A percentile compares a stretch with the other conserved stretches of the same genome.
phyloP scores from a whole-genome alignment of 2,113 vertebrate species.

The Perca schrenkii region DNA sequence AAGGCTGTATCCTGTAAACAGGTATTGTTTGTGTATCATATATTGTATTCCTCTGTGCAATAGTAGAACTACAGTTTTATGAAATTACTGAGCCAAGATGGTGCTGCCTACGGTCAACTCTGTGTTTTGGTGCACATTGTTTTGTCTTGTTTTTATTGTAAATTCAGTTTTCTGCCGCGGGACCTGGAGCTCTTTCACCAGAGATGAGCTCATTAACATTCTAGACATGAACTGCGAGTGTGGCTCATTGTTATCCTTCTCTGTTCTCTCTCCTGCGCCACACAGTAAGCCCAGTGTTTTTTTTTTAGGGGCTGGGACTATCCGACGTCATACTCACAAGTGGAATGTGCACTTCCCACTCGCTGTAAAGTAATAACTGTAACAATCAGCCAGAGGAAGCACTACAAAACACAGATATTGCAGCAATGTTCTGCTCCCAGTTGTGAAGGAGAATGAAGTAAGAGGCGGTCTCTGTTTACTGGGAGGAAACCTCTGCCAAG shows the following conservation, averaged over 20 bases:
- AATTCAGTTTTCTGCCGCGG: no score
- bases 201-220: no score
- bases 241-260: slow-evolving; percentile 1
- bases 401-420: not conserved
- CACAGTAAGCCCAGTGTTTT: not conserved
- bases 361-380: not conserved
- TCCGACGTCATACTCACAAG: slow-evolving; percentile 7
- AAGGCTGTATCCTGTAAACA: not conserved
- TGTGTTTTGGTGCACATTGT: no score
- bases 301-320: slow-evolving; percentile 4
- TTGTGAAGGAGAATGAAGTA: not conserved
- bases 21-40: not conserved
- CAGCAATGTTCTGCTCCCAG: not conserved
- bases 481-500: not conserved
- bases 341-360: slow-evolving; percentile 51
- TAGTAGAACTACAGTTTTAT: not conserved
- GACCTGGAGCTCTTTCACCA: no score
- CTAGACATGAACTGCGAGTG: not conserved
- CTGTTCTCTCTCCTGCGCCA: not conserved
- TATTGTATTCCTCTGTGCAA: not conserved
- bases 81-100: not conserved
- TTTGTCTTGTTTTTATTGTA: no score
- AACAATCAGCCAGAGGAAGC: slow-evolving; percentile 25
- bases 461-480: not conserved
- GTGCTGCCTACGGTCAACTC: no score